A percentile compares a stretch with the other conserved stretches of the same genome.
phyloP scores from a whole-genome alignment of 2,113 vertebrate genomes.

The Gadus macrocephalus region DNA sequence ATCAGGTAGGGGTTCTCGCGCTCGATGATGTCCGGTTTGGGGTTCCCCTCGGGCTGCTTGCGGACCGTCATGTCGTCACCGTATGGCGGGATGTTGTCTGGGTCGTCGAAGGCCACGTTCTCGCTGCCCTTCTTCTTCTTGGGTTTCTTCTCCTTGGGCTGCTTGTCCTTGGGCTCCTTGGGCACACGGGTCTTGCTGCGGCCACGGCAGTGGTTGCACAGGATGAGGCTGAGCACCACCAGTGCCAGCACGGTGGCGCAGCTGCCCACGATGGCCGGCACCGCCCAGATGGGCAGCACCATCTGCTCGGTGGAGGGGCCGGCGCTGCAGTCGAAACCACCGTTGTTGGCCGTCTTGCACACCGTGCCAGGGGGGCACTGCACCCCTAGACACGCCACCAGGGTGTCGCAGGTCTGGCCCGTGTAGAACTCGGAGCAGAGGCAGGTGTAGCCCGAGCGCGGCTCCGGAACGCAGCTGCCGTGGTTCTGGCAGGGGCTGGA shows the following conservation, averaged over 20 bases:
- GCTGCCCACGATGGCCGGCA: slow-evolving; percentile 92
- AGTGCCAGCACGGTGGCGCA: slow-evolving; percentile 87
- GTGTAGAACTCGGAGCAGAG: slow-evolving; percentile 83
- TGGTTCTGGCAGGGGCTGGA: slow-evolving; percentile 89
- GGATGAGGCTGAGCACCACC: slow-evolving; percentile 88
- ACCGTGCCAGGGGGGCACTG: slow-evolving; percentile 77
- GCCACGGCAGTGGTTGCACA: slow-evolving; percentile 89
- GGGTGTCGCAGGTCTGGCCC: slow-evolving; percentile 79
- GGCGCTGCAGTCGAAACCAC: slow-evolving; percentile 77
- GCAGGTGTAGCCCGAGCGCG: slow-evolving; percentile 77
- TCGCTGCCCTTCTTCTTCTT: slow-evolving; percentile 97
- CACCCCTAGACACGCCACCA: slow-evolving; percentile 86
- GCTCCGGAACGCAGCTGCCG: slow-evolving; percentile 84
- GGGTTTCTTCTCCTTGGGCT: slow-evolving; percentile 85
- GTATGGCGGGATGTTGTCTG: slow-evolving; percentile 90
- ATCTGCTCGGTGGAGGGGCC: slow-evolving; percentile 63
- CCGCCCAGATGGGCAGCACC: slow-evolving; percentile 90
- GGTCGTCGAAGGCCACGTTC: slow-evolving; percentile 93
- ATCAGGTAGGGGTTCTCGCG: slow-evolving; percentile 96
- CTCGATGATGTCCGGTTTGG: slow-evolving; percentile 96
- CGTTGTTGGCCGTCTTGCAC: slow-evolving; percentile 72
- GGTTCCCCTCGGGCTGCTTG: slow-evolving; percentile 95
- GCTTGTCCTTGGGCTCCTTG: slow-evolving; percentile 82
- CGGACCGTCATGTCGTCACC: slow-evolving; percentile 92
- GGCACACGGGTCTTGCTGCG: slow-evolving; percentile 77